A percentile compares a stretch with the other conserved stretches of the same genome.
Evolutionary conservation across 2,888 invertebrate genomes (phyloP).

Genomic region (Spodoptera exigua): DNA sequence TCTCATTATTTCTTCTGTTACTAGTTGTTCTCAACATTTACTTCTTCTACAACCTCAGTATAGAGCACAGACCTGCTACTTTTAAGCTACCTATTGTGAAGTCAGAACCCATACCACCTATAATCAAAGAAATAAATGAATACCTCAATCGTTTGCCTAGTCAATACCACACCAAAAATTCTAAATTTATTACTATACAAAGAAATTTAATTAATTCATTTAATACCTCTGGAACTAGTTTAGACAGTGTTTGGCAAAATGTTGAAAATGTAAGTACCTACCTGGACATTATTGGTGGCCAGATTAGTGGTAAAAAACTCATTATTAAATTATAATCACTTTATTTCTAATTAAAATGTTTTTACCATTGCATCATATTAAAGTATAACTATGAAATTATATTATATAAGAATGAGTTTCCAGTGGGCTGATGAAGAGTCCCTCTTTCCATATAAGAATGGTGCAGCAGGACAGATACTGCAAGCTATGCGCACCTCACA

Average conservation of each 20-base stretch:
- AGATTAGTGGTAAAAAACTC: background rate
- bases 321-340: background rate
- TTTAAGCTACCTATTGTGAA: slow-evolving; percentile 72
- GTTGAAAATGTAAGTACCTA: slow-evolving; percentile 76
- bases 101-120: slow-evolving; percentile 69
- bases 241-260: slow-evolving; percentile 71
- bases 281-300: slow-evolving; percentile 4
- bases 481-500: slow-evolving; percentile 91
- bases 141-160: slow-evolving; percentile 79
- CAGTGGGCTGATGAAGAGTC: slow-evolving; percentile 83
- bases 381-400: too few species aligned
- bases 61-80: slow-evolving; percentile 65
- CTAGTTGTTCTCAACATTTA: slow-evolving; percentile 82
- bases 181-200: slow-evolving; percentile 72
- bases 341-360: too few species aligned
- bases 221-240: slow-evolving; percentile 73
- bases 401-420: background rate
- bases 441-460: slow-evolving; percentile 85
- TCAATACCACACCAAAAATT: slow-evolving; percentile 77
- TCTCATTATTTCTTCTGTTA: slow-evolving; percentile 79
- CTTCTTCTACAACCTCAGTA: slow-evolving; percentile 81
- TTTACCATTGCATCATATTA: too few species aligned
- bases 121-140: slow-evolving; percentile 79
- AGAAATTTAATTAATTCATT: slow-evolving; percentile 74
- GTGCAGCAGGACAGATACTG: slow-evolving; percentile 90